phyloP scores from a whole-genome alignment of 2,888 invertebrate species.

The Sthenelais limicola region DNA sequence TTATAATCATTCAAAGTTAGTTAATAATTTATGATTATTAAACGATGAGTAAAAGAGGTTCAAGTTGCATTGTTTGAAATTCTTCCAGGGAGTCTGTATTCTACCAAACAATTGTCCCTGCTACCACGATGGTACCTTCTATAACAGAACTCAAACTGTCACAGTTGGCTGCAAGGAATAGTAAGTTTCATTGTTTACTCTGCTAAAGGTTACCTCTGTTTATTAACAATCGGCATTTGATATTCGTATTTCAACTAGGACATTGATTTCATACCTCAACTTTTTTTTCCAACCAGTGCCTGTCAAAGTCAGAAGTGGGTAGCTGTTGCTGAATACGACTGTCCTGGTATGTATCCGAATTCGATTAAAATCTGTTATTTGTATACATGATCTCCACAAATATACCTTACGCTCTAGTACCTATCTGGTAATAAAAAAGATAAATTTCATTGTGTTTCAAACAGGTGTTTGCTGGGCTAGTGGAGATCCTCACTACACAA shows the following conservation, averaged over 20 bases:
- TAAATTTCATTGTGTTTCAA: too few species aligned
- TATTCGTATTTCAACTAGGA: not conserved
- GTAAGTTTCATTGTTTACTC: conserved; percentile 18
- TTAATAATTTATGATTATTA: not conserved
- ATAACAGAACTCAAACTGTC: conserved; percentile 12
- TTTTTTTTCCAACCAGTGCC: not conserved
- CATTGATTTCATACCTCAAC: not conserved
- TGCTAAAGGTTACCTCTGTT: not conserved
- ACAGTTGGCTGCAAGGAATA: conserved; percentile 29
- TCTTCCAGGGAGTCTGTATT: conserved; percentile 25
- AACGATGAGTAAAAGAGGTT: not conserved
- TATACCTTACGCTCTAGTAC: too few species aligned
- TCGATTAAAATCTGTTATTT: too few species aligned
- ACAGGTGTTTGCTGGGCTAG: conserved; percentile 80
- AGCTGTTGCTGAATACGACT: not conserved
- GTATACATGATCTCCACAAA: too few species aligned
- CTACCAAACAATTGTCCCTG: conserved; percentile 1
- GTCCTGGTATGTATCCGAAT: too few species aligned
- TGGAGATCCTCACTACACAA: conserved; percentile 91
- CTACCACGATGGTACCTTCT: conserved; percentile 25
- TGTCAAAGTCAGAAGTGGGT: conserved; percentile 32
- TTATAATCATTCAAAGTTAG: not conserved
- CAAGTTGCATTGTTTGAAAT: not conserved
- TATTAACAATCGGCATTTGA: not conserved
- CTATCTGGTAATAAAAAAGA: too few species aligned